Evolutionary conservation across 2,113 vertebrate species (phyloP), one percentile per base, ranked within the genome.

Genomic region (Tachycineta bicolor): DNA sequence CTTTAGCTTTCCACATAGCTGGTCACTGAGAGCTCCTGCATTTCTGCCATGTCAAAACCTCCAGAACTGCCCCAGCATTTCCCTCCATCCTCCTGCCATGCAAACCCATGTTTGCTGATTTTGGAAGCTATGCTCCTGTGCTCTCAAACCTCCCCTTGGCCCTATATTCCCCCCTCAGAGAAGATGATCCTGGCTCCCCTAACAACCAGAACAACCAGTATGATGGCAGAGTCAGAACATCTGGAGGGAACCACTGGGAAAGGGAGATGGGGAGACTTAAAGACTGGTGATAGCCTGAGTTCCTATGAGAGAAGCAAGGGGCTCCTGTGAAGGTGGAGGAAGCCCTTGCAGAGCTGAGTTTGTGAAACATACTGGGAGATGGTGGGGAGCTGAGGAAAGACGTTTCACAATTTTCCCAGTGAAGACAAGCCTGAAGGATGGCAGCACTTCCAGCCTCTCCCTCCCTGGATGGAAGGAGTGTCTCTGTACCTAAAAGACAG

Each of bases 51-150:
- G 5, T 24, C 52, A 60, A 67, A 87, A 13, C 5, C 14, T 55
- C 33, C 24, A 14, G 62, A 47, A 18, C 2, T 31, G 29, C 33
- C 31, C 29, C 3, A 2, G 46, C 13, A 5, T 55, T 81, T 63
- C 37, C 33, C 20, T 74, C 17, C 11, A 11, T 65, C 24, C 46
- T 74, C 14, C 22, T 46, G n/a, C 70, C 16, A 2, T 6, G 6
- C 9, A 33, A 7, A 11, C 23, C 7, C 14, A 1, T 0, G 0
- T 76, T 25, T 33, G 13, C 7, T 14, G 39, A 23, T 25, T 90
- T 76, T 90, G 18, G 5, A 33, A 4, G 3, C 8, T 1, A 1
- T 0, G 0, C 6, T 67, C 7, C 18, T n/a, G 21, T 39, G 13
- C n/a, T 65, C 41, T 46, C 28, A 18, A 16, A 50, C 23, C 26